Conservation (phyloP, 2,888 invertebrate species). For the Drosophila infuscata region DNA sequence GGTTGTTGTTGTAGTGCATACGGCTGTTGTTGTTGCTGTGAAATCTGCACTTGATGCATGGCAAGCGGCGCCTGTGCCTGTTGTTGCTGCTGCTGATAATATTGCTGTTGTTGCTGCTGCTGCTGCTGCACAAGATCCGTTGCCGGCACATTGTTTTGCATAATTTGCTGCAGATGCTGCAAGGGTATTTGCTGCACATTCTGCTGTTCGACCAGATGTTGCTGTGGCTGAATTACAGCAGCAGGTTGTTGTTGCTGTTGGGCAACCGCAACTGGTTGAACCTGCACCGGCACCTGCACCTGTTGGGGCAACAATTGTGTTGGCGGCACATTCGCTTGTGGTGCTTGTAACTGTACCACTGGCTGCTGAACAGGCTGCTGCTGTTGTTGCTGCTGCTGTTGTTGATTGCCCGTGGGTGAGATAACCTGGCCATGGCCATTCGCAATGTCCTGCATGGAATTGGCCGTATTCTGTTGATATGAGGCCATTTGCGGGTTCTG, state of each 20-base stretch:
- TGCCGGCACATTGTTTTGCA: constrained; percentile 64
- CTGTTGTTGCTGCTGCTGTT: constrained; percentile 63
- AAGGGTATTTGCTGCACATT: constrained; percentile 57
- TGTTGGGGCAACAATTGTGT: constrained; percentile 48
- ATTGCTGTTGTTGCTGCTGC: constrained; percentile 55
- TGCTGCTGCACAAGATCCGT: constrained; percentile 47
- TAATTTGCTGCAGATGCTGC: constrained; percentile 76
- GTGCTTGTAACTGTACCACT: constrained; percentile 52
- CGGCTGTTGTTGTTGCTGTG: constrained; percentile 56
- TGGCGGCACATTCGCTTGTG: constrained; percentile 33
- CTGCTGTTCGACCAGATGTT: constrained; percentile 59
- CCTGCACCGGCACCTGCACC: constrained; percentile 51
- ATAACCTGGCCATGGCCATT: constrained; percentile 67
- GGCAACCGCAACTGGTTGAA: constrained; percentile 44
- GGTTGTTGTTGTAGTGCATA: constrained; percentile 56
- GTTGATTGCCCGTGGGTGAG: constrained; percentile 68
- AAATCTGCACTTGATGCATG: constrained; percentile 57
- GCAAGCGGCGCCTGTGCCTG: constrained; percentile 40
- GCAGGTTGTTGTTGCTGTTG: constrained; percentile 49
- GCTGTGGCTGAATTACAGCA: constrained; percentile 50
- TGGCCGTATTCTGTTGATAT: constrained; percentile 65
- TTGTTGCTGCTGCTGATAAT: constrained; percentile 61
- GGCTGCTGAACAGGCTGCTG: constrained; percentile 45
- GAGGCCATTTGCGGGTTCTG: constrained; percentile 76
- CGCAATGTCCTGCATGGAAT: constrained; percentile 61